Conservation (phyloP, 2,113 vertebrate genomes). For the Oreochromis niloticus region DNA sequence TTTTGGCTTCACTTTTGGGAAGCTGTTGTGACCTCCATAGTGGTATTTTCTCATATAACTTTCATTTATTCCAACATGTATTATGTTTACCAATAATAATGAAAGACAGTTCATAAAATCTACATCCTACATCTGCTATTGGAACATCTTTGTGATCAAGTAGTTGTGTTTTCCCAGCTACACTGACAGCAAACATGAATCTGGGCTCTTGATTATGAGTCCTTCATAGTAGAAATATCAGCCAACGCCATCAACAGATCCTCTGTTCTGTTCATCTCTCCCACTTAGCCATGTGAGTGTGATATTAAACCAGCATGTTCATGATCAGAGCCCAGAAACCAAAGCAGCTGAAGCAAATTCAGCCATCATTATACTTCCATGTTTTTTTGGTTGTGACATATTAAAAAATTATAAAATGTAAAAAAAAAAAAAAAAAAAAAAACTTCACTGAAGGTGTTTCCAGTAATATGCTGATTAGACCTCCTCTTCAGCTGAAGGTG, state of each 20-base stretch:
- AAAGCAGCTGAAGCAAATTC: neutral
- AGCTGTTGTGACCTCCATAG: neutral
- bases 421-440: neutral
- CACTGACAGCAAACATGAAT: neutral
- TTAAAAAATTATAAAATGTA: neutral
- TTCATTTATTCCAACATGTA: neutral
- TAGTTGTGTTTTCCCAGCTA: neutral
- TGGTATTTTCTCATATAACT: neutral
- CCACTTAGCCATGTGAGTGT: neutral
- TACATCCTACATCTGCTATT: neutral
- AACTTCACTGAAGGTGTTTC: neutral
- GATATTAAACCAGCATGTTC: neutral
- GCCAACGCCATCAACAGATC: neutral
- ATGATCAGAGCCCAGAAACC: neutral
- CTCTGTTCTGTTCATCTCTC: neutral
- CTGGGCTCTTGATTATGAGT: neutral
- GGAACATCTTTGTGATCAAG: neutral
- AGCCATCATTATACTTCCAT: neutral
- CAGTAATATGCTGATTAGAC: neutral
- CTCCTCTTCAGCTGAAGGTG: neutral
- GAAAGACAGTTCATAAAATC: neutral
- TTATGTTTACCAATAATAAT: neutral
- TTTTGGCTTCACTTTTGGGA: neutral
- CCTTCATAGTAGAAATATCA: neutral
- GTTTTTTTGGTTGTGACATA: neutral